phyloP scores from a whole-genome alignment of 2,797 vertebrate genomes.

The Micropoecilia bifurca region DNA sequence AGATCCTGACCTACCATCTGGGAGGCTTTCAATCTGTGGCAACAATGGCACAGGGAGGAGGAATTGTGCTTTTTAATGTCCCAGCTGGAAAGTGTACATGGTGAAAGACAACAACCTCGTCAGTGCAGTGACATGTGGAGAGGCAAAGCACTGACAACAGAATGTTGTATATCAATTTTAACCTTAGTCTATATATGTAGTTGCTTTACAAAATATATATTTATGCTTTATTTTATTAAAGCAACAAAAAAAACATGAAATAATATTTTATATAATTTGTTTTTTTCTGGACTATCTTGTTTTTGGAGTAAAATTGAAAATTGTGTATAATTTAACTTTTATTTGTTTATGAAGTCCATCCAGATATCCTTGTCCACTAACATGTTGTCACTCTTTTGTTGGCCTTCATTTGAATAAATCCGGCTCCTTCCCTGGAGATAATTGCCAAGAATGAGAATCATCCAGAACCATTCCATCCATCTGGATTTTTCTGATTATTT shows the following conservation, averaged over 20 bases:
- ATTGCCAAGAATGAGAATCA: background rate
- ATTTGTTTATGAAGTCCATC: background rate
- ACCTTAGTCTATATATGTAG: background rate
- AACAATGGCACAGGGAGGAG: background rate
- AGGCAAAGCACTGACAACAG: background rate
- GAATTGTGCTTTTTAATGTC: conserved; percentile 1
- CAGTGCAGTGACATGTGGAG: background rate
- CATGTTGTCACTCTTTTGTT: background rate
- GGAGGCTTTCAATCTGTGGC: background rate
- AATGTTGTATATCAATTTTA: background rate
- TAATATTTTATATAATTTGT: background rate
- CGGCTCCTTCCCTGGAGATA: background rate
- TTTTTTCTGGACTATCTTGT: background rate
- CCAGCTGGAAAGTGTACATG: background rate
- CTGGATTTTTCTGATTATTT: background rate
- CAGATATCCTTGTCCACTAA: background rate
- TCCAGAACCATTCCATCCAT: background rate
- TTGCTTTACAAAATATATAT: background rate
- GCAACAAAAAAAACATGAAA: background rate
- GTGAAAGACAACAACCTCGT: background rate
- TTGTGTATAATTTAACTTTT: background rate
- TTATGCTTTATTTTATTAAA: background rate
- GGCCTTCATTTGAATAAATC: background rate
- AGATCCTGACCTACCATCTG: background rate
- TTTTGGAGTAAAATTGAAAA: background rate